Conservation (phyloP, 2,113 vertebrate species). For the Saimiri boliviensis region DNA sequence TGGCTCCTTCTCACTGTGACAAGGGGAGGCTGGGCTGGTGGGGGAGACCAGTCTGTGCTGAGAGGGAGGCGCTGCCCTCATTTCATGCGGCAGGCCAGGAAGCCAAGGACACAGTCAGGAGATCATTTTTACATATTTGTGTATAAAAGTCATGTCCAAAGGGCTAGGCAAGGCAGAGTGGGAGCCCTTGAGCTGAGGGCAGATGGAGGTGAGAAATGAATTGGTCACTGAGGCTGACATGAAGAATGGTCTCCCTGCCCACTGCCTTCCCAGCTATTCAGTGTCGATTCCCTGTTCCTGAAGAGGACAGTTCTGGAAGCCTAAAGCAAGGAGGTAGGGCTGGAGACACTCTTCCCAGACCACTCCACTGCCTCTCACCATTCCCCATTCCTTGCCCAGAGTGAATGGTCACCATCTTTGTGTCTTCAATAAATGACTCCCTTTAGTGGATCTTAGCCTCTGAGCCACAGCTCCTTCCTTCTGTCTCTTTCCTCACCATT, state of each 20-base stretch:
- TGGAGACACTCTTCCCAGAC: background rate
- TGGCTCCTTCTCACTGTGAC: background rate
- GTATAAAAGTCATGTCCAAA: background rate
- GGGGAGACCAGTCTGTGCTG: background rate
- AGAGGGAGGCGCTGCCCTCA: background rate
- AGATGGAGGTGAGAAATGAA: background rate
- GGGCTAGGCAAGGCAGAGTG: background rate
- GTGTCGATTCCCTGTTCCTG: background rate
- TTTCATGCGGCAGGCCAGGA: background rate
- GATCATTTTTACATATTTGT: background rate
- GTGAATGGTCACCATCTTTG: background rate
- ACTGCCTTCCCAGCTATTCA: no score
- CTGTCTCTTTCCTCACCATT: background rate
- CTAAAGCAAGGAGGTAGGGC: background rate
- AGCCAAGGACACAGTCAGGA: background rate
- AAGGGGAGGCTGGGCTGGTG: background rate
- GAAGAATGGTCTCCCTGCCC: background rate
- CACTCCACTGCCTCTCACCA: background rate
- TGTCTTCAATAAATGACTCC: background rate
- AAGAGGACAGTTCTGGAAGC: background rate
- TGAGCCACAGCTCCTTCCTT: background rate
- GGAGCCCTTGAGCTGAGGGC: background rate
- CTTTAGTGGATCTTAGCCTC: background rate
- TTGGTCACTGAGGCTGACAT: accelerated
- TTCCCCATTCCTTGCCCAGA: no score